Base-by-base conservation (phyloP, 37 sponge, comb jelly and placozoan species). In the Haliclona indistincta region DNA sequence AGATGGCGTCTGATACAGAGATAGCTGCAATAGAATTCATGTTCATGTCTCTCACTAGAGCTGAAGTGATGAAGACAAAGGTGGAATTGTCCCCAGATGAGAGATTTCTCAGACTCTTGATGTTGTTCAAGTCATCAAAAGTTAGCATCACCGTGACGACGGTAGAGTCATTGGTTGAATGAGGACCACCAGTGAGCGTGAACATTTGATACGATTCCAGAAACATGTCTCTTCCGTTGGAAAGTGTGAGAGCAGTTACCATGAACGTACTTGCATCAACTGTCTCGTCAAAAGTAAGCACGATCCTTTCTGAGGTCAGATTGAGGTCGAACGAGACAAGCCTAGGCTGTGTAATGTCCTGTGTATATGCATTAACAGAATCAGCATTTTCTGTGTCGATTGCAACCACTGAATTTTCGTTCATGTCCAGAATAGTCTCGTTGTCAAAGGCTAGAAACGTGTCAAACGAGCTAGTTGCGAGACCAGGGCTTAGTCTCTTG, bases 211-310 rank as follows among this genome's bases (percentile, higher is more conserved):
- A 4, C 3, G 49, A 30, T 11, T 84, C 38, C 26, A 41, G 17
- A 4, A 64, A 20, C 15, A 55, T 47, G n/a, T 63, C 34, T 68
- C 23, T 53, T 17, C 73, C 41, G 2, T 84, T 80, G 1, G 11
- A 54, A n/a, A 95, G 62, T 1, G 85, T 87, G 38, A 95, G 76
- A 7, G 38, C 81, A 8, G 79, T 60, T 8, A 64, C 54, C 10
- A 23, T 56, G 37, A 95, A 90, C 3, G 95, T 73, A 60, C 58
- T 63, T n/a, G 89, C 84, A 45, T 84, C 74, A 10, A 95, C 83
- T 56, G 95, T 91, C 62, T 95, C 95, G 73, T 82, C 73, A 51
- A 95, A 95, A 4, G 95, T 95, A 1, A 95, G 73, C 34, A 37
- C 41, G 0, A 95, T 56, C 0, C 73, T 41, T 58, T 91, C 95